Conservation (phyloP, 1,140 invertebrate genomes). For the Drosophila nebulosa region DNA sequence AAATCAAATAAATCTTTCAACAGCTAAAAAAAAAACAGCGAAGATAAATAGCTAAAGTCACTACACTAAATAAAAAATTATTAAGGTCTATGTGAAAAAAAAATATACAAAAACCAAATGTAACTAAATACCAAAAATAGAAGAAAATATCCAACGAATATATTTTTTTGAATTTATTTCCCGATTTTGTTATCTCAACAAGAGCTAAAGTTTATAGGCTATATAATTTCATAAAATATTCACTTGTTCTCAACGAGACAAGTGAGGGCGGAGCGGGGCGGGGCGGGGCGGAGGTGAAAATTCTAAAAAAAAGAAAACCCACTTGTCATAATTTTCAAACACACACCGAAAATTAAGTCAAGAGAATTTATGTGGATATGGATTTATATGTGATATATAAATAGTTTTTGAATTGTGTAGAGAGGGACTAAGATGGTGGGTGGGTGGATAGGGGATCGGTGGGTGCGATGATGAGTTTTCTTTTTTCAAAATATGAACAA, state of each 20-base stretch:
- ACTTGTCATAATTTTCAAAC: constrained; percentile 74
- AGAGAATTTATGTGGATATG: constrained; percentile 62
- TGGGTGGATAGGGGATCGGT: not conserved
- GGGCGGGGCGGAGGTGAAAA: too few relatives aligned
- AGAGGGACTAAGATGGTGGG: not conserved
- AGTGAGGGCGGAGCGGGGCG: not conserved
- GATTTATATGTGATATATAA: constrained; percentile 58
- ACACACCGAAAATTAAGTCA: constrained; percentile 41
- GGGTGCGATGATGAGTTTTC: constrained; percentile 10
- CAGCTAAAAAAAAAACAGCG: constrained; percentile 33
- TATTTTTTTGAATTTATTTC: not conserved
- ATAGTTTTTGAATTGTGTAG: constrained; percentile 26
- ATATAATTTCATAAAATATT: not conserved
- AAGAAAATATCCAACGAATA: not conserved
- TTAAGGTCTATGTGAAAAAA: not conserved
- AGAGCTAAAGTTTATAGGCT: constrained; percentile 44
- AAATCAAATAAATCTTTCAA: constrained; percentile 67
- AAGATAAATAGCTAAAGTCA: not conserved
- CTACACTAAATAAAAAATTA: not conserved
- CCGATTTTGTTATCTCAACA: not conserved
- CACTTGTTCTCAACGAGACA: not conserved
- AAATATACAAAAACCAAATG: not conserved
- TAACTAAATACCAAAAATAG: not conserved
- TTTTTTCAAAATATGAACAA: constrained; percentile 45
- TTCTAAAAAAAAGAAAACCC: constrained; percentile 20